Conservation (phyloP, 2,113 vertebrate species). For the Spea multiplicata region DNA sequence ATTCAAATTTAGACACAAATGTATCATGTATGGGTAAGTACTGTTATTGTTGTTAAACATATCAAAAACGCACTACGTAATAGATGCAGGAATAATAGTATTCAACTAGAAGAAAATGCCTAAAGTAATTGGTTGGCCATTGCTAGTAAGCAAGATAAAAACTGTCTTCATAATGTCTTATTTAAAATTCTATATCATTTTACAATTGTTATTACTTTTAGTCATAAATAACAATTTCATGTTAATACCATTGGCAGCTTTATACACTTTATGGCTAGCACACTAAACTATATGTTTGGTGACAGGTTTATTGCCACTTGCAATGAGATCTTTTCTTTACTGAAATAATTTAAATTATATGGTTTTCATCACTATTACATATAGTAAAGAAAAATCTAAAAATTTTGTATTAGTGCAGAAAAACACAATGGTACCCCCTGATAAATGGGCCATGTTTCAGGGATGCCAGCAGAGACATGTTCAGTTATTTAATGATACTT, state of each 20-base stretch:
- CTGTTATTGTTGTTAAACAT: no score
- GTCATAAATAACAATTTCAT: slow-evolving; percentile 21
- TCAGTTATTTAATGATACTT: no score
- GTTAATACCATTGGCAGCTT: slow-evolving; percentile 27
- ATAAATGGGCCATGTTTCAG: no score
- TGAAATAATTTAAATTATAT: slow-evolving; percentile 31
- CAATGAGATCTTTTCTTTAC: slow-evolving; percentile 26
- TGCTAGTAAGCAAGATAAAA: background rate
- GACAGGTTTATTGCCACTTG: slow-evolving; percentile 26
- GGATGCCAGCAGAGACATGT: no score
- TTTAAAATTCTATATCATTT: slow-evolving; percentile 19
- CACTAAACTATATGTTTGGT: slow-evolving; percentile 10
- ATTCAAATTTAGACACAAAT: no score
- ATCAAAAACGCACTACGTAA: no score
- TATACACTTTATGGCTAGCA: slow-evolving; percentile 13
- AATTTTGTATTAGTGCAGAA: no score
- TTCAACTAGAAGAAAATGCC: background rate
- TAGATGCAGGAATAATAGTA: no score
- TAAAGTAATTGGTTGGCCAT: slow-evolving; percentile 9
- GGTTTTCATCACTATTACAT: slow-evolving; percentile 12
- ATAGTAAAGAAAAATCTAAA: background rate
- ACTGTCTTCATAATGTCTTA: slow-evolving; percentile 17
- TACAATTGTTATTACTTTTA: slow-evolving; percentile 20
- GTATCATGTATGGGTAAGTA: no score
- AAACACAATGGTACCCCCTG: background rate